Percentiles rank a stretch among this genome's conserved stretches.
Evolutionary conservation across 2,797 vertebrate genomes (phyloP).

Genomic region (Spizella passerina): DNA sequence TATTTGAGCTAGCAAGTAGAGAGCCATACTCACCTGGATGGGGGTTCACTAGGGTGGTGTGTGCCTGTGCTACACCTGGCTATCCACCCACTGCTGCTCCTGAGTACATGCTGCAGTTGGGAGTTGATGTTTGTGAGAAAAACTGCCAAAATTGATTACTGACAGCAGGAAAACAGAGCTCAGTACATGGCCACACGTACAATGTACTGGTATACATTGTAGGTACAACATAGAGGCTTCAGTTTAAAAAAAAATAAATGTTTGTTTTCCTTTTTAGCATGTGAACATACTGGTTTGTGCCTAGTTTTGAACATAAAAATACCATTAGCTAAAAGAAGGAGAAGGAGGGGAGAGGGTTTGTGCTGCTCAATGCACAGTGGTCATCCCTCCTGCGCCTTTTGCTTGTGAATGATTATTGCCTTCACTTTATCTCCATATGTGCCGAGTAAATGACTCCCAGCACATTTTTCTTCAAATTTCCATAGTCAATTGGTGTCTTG

Average conservation of each 20-base stretch:
- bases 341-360: neutral
- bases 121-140: neutral
- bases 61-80: rapidly evolving
- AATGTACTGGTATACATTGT: neutral
- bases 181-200: neutral
- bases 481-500: neutral
- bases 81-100: neutral
- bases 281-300: neutral
- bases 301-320: conserved; percentile 8
- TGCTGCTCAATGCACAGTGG: neutral
- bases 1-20: neutral
- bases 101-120: neutral
- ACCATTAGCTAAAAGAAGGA: neutral
- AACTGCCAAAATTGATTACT: neutral
- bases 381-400: neutral
- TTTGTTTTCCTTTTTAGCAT: neutral
- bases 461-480: neutral
- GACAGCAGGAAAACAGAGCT: neutral
- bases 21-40: neutral
- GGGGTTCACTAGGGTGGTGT: neutral
- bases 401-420: neutral
- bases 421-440: conserved; percentile 38
- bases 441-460: neutral
- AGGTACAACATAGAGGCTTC: conserved; percentile 9
- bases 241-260: neutral